A percentile compares a stretch with the other conserved stretches of the same genome.
Evolutionary conservation across 2,888 invertebrate genomes (phyloP).

Genomic region (Athalia circularis): DNA sequence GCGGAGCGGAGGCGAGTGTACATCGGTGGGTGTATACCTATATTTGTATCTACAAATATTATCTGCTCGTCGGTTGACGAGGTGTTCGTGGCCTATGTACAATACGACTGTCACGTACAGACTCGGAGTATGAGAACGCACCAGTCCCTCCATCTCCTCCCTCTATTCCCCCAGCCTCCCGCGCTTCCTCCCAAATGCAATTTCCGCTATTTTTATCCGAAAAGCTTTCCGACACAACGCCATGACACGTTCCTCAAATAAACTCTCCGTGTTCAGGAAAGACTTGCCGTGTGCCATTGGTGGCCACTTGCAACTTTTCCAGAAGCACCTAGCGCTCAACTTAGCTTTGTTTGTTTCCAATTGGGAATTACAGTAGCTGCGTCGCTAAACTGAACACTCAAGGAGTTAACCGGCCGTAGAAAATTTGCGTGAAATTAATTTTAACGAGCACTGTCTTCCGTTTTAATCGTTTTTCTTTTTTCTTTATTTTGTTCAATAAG

Average conservation of each 20-base stretch:
- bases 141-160: constrained; percentile 55
- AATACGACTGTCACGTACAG: constrained; percentile 71
- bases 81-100: constrained; percentile 58
- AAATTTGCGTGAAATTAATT: background rate
- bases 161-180: constrained; percentile 57
- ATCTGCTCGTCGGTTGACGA: constrained; percentile 52
- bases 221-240: constrained; percentile 70
- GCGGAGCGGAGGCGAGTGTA: constrained; percentile 66
- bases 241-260: constrained; percentile 73
- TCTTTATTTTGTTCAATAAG: background rate
- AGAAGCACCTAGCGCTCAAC: background rate
- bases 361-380: constrained; percentile 24
- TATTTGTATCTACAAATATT: constrained; percentile 48
- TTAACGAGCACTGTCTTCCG: no score
- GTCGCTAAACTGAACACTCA: constrained; percentile 14
- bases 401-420: background rate
- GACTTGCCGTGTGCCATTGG: constrained; percentile 30
- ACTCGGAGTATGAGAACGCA: constrained; percentile 53
- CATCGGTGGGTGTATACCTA: constrained; percentile 55
- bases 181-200: constrained; percentile 68
- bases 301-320: constrained; percentile 40
- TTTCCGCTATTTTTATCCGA: constrained; percentile 73
- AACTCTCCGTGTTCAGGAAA: constrained; percentile 51
- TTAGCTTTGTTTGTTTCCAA: constrained; percentile 30
- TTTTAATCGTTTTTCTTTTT: no score